These are phyloP conservation scores for Drosophila nigritarsus DNA, from an alignment of 2,888 invertebrate genomes.

Conservation along the genomic window DNA sequence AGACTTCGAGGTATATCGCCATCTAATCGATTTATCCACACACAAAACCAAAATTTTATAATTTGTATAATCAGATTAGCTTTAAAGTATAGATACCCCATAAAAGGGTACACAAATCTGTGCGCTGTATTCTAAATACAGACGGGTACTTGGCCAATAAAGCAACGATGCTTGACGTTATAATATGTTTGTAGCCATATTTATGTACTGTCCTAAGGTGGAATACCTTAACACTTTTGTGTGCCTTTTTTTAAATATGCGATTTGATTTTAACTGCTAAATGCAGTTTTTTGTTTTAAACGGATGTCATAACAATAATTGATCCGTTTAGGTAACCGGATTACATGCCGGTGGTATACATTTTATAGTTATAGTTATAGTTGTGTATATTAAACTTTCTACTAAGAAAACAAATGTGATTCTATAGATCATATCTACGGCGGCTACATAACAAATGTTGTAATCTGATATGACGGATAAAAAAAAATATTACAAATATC, in stretches of 20 bases:
- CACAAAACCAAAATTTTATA: not conserved
- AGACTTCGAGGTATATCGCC: not conserved
- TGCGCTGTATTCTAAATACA: not conserved
- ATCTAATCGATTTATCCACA: not conserved
- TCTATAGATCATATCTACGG: not conserved
- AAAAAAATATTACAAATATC: not conserved
- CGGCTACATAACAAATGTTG: not conserved
- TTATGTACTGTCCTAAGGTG: slow-evolving; percentile 19
- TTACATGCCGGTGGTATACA: not conserved
- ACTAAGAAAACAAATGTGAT: not conserved
- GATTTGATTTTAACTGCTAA: not conserved
- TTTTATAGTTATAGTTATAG: not conserved
- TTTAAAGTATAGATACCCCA: not conserved
- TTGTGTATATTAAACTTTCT: not conserved
- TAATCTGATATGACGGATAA: not conserved
- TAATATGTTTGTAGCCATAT: slow-evolving; percentile 11
- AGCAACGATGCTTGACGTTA: slow-evolving; percentile 43
- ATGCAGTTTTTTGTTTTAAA: too few relatives aligned
- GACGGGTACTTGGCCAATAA: not conserved
- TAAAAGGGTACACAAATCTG: not conserved
- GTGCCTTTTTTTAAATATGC: too few relatives aligned
- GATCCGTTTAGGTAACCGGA: too few relatives aligned
- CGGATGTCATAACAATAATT: not conserved
- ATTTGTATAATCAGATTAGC: not conserved
- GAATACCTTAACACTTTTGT: slow-evolving; percentile 6